Evolutionary conservation across 2,797 vertebrate species (phyloP).

Genomic region (Sus cebifrons): DNA sequence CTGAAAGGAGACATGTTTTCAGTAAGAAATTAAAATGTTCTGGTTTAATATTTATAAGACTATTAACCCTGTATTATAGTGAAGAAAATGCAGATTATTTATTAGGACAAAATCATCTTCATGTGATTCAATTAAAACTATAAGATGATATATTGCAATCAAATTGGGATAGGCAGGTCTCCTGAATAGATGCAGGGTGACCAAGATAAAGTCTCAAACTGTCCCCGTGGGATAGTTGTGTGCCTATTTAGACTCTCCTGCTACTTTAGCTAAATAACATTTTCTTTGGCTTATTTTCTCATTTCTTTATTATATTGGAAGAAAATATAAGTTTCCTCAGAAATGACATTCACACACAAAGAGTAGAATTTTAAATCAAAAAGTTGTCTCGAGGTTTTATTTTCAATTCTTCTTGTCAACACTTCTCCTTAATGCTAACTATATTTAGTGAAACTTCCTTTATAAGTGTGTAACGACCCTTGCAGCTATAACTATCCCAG

Average conservation of each 20-base stretch:
- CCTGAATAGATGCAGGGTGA: background rate
- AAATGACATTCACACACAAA: conserved; percentile 35
- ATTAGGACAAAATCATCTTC: conserved; percentile 5
- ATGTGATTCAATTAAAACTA: background rate
- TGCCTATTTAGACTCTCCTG: background rate
- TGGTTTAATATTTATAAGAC: background rate
- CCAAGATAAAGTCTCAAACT: background rate
- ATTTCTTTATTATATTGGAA: conserved; percentile 55
- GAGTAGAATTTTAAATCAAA: conserved; percentile 65
- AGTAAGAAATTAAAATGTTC: conserved; percentile 1
- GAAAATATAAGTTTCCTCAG: conserved; percentile 10
- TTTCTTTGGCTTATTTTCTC: conserved; percentile 43
- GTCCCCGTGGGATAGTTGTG: background rate
- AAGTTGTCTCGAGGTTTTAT: conserved; percentile 66
- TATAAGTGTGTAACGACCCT: background rate
- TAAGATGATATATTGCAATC: background rate
- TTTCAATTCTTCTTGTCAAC: conserved; percentile 71
- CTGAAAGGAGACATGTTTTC: background rate
- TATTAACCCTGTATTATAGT: background rate
- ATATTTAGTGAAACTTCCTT: conserved; percentile 64
- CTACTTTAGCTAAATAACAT: background rate
- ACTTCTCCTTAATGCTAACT: conserved; percentile 18
- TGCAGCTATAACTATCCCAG: background rate
- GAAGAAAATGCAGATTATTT: conserved; percentile 25
- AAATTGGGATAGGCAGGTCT: background rate